Percentiles rank a stretch among this genome's conserved stretches.
phyloP scores from a whole-genome alignment of 2,888 invertebrate species.

The Bursaphelenchus okinawaensis region DNA sequence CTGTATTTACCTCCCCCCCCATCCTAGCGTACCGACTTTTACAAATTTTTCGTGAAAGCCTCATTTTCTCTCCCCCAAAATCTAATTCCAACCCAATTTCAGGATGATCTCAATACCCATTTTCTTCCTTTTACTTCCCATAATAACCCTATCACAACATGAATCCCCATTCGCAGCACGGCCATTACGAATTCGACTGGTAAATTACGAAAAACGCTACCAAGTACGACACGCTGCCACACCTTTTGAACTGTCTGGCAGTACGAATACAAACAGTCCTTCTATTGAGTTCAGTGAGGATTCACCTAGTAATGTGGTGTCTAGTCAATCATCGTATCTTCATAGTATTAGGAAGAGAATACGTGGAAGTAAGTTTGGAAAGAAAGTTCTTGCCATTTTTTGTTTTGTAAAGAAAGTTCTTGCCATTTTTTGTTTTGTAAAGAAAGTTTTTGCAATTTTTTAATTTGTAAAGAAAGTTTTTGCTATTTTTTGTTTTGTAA shows the following conservation, averaged over 20 bases:
- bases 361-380: not conserved
- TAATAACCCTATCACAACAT: not conserved
- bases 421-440: too few species aligned
- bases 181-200: conserved; percentile 16
- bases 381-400: too few species aligned
- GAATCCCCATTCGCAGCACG: conserved; percentile 4
- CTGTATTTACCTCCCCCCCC: too few species aligned
- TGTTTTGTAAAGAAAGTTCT: too few species aligned
- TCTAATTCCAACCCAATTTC: not conserved
- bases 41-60: too few species aligned
- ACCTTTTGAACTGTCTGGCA: not conserved
- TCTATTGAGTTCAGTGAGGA: not conserved
- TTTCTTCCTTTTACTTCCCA: not conserved
- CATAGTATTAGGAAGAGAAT: not conserved
- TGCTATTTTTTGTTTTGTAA: too few species aligned
- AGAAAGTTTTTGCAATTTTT: too few species aligned
- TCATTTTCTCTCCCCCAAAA: too few species aligned
- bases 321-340: not conserved
- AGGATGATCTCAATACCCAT: not conserved
- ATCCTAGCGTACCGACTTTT: too few species aligned
- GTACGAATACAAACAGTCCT: not conserved
- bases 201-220: conserved; percentile 22
- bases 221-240: not conserved
- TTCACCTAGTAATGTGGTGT: not conserved
- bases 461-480: too few species aligned